Conservation (phyloP, 2,113 vertebrate genomes). For the Rhynchopsitta pachyrhyncha region DNA sequence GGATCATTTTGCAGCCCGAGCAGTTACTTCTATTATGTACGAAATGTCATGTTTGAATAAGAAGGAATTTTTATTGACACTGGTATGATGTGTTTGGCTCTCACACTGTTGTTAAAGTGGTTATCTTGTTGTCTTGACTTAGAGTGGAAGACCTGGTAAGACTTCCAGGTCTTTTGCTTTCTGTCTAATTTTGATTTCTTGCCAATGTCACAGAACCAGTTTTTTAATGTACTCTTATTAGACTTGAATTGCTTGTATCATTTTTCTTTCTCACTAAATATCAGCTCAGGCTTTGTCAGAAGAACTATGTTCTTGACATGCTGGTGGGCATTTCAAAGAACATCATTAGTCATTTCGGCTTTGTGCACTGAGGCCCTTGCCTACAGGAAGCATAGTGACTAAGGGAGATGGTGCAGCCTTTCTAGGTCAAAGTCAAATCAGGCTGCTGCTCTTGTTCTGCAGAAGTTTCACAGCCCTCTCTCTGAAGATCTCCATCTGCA, state of each 20-base stretch:
- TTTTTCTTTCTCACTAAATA: background rate
- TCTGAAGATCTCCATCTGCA: background rate
- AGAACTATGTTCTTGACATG: background rate
- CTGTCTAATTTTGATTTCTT: background rate
- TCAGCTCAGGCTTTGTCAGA: background rate
- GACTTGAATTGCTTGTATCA: background rate
- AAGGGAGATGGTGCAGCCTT: background rate
- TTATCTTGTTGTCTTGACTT: background rate
- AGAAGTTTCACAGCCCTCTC: background rate
- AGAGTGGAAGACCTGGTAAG: background rate
- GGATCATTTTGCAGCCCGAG: background rate
- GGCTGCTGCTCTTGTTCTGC: background rate
- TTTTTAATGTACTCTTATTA: background rate
- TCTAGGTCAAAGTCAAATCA: background rate
- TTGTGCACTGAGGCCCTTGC: background rate
- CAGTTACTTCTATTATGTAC: background rate
- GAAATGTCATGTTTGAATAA: background rate
- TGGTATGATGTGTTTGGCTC: background rate
- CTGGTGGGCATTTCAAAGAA: background rate
- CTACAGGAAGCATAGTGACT: background rate
- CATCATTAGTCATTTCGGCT: fast-evolving
- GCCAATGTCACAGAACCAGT: background rate
- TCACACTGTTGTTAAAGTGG: background rate
- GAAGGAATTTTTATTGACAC: background rate
- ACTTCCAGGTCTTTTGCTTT: background rate